These are phyloP conservation scores for Columbina picui DNA, from an alignment of 2,113 vertebrate species.

Conservation along the genomic window DNA sequence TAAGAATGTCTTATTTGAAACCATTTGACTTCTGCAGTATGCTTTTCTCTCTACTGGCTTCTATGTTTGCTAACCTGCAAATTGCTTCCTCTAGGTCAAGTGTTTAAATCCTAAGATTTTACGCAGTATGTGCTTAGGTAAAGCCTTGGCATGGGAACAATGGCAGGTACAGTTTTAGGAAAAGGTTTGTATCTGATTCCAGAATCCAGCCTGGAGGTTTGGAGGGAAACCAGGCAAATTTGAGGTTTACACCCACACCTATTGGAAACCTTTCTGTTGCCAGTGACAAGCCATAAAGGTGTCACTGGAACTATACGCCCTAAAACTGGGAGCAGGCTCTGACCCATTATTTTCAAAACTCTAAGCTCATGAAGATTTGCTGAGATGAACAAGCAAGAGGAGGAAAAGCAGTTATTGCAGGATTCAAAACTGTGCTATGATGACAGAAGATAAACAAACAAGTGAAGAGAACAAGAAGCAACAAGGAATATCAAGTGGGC, in stretches of 20 bases:
- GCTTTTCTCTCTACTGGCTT: not conserved
- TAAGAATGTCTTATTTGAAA: not conserved
- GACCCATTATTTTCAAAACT: not conserved
- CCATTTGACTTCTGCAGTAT: not conserved
- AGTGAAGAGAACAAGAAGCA: not conserved
- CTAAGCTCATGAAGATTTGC: not conserved
- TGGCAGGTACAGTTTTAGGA: accelerated
- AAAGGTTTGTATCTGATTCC: not conserved
- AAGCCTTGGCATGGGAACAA: not conserved
- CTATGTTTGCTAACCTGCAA: not conserved
- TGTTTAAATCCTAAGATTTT: not conserved
- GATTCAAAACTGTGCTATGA: not conserved
- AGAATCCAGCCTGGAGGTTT: not conserved
- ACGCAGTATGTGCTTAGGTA: not conserved
- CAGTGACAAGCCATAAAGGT: not conserved
- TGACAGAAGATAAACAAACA: not conserved
- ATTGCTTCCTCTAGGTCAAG: not conserved
- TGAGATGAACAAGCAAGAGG: not conserved
- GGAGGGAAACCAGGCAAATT: not conserved
- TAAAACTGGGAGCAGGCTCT: not conserved
- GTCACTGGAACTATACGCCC: not conserved
- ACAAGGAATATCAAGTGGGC: not conserved
- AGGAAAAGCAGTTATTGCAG: not conserved
- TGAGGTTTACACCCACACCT: not conserved
- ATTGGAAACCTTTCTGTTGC: not conserved